Base-by-base conservation (phyloP, 2,797 vertebrate species). In the Sylvia borin region DNA sequence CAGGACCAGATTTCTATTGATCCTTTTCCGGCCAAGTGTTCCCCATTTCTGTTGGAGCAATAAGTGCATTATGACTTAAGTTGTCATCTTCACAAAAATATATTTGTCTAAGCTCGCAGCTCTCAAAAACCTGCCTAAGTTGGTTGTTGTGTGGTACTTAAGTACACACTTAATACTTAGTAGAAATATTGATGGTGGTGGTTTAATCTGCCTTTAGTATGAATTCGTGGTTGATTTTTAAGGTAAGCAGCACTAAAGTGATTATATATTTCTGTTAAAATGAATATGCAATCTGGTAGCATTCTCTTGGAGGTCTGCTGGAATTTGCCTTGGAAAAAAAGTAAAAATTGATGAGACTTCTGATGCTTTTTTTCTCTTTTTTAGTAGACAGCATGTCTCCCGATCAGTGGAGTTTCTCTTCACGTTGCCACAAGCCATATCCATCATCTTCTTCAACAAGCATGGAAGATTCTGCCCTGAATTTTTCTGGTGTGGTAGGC, bases 361-460 rank as follows among this genome's bases (percentile, higher is more conserved):
- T 77, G 64, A 67, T 50, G 50, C 38, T 65, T 94, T 83, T 83
- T 76, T 85, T 85, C 68, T 90, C 48, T 84, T 76, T 94, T 93
- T 67, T 57, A 94, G 38, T 95, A 99, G 99, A 98, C 79, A 95
- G 91, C 84, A 54, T 91, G 90, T 91, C 85, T 75, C 40, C 97
- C 43, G 98, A 97, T 48, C 98, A 98, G 57, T 98, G 98, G 97
- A 95, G 77, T 89, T 93, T 96, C 38, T 95, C 97, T 58, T 93
- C 97, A 29, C 87, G 94, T 22, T 98, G 97, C 96, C 93, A 96
- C 70, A 96, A 97, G 18, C 92, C 97, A 40, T 94, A 96, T 24
- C 94, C 90, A 3, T 71, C 96, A 27, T 64, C 98, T 66, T 78
- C 86, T 51, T 84, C 72, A 43, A 92, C 54, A 90, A 97, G 89